Base-by-base conservation (phyloP, 2,888 invertebrate species). In the Trachelus troglodyta region DNA sequence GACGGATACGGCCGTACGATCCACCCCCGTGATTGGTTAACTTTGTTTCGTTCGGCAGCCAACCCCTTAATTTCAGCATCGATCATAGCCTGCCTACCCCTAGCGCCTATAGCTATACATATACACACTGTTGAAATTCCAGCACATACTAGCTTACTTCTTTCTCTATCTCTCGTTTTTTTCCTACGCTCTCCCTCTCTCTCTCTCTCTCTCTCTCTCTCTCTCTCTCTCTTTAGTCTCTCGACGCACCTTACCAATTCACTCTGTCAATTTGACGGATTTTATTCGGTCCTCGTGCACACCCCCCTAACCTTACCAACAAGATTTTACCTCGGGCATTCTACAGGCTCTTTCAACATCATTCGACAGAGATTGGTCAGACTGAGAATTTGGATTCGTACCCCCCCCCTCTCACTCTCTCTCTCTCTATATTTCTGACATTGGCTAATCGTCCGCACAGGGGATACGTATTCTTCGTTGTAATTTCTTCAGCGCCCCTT, bases 51-150 rank as follows among this genome's bases (percentile, higher is more conserved):
- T 84, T 85, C 84, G 81, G 81, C 81, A 80, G 84, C 80, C 87
- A 80, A 86, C 85, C 86, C 88, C 87, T 88, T 89, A 88, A 89
- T 89, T 89, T 88, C 84, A 79, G 85, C 86, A 89, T 87, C 86
- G 86, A 88, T 87, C 89, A 87, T 88, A 89, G 86, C 82, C 83
- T 83, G 79, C 79, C 81, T 80, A 68, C 31, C 71, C 56, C 56
- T 23, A 9, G 56, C 6, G 6, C 56, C 56, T 56, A 23, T 56
- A 56, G 23, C 2, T 23, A 6, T 23, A 23, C 15, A 40, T 9
- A 23, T 23, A 56, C 56, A 23, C 9, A 56, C 56, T 23, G 23
- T 6, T 9, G 23, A 23, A 56, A 56, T 56, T 15, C 23, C 56
- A 56, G 56, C 56, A 56, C 56, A 56, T 2, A 9, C 9, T 9